These are phyloP conservation scores for Enchytraeus crypticus DNA, from an alignment of 2,888 invertebrate species.

Conservation along the genomic window DNA sequence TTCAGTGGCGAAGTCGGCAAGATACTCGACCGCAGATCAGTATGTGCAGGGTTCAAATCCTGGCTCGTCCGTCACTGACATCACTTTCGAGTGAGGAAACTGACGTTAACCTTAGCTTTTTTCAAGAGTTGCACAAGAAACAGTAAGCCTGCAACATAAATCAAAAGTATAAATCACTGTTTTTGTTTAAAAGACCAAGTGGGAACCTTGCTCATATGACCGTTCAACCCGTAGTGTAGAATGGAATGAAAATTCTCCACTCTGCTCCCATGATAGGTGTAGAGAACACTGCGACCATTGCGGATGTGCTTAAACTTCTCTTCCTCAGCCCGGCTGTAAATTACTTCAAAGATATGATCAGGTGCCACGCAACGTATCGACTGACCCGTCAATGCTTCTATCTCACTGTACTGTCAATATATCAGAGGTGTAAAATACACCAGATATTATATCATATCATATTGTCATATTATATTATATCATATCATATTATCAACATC, in stretches of 20 bases:
- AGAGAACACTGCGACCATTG: constrained; percentile 14
- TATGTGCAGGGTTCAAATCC: no score
- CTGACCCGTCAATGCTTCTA: constrained; percentile 12
- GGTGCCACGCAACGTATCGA: constrained; percentile 1
- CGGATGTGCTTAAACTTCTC: constrained; percentile 16
- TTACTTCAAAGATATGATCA: constrained; percentile 17
- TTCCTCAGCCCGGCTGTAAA: constrained; percentile 7
- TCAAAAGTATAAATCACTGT: no score
- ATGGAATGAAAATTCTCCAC: constrained; percentile 74
- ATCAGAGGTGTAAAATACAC: not conserved
- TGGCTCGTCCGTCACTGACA: no score
- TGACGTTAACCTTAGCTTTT: no score
- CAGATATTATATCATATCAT: no score
- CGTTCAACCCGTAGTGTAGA: constrained; percentile 66
- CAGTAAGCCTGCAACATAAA: no score
- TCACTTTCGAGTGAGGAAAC: no score
- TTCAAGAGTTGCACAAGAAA: no score
- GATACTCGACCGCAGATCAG: no score
- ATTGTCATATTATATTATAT: no score
- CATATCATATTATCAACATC: no score
- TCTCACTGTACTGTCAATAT: constrained; percentile 14
- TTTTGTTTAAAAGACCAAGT: not conserved
- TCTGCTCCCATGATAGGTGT: constrained; percentile 70
- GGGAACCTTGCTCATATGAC: constrained; percentile 61
- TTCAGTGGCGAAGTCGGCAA: no score